Conservation (phyloP, 2,888 invertebrate genomes). For the Polylopha cassiicola region DNA sequence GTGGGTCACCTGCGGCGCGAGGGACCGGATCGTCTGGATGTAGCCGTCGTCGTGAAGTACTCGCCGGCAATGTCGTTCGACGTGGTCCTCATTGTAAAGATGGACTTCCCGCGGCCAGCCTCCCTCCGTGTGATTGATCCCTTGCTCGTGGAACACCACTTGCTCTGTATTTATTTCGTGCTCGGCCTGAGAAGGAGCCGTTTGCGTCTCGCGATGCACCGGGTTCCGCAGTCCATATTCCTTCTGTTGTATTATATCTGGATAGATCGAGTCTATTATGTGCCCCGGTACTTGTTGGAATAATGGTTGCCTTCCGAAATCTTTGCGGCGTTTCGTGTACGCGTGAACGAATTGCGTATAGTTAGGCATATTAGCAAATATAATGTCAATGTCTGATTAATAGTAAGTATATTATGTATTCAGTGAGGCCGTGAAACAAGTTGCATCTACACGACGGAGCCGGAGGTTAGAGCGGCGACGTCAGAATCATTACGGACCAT, state of each 20-base stretch:
- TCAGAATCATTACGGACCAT: slow-evolving; percentile 45
- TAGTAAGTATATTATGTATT: slow-evolving; percentile 36
- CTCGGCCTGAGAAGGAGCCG: slow-evolving; percentile 58
- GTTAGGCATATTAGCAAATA: slow-evolving; percentile 34
- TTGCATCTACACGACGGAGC: slow-evolving; percentile 38
- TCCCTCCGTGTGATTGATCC: slow-evolving; percentile 86
- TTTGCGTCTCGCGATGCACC: slow-evolving; percentile 67
- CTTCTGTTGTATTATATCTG: slow-evolving; percentile 54
- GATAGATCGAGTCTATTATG: slow-evolving; percentile 56
- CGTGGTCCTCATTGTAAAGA: slow-evolving; percentile 81
- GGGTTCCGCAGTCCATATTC: slow-evolving; percentile 73
- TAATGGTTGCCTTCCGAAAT: slow-evolving; percentile 69
- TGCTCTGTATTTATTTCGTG: slow-evolving; percentile 79
- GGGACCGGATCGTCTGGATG: slow-evolving; percentile 78
- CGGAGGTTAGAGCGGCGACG: slow-evolving; percentile 28
- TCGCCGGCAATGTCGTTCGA: slow-evolving; percentile 84
- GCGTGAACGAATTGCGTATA: slow-evolving; percentile 54
- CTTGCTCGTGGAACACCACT: slow-evolving; percentile 75
- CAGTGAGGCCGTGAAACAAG: slow-evolving; percentile 49
- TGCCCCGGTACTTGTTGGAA: slow-evolving; percentile 64
- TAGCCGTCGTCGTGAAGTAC: slow-evolving; percentile 88
- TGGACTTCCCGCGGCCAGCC: slow-evolving; percentile 90
- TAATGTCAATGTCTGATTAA: slow-evolving; percentile 24
- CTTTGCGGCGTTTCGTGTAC: slow-evolving; percentile 67
- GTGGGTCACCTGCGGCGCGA: slow-evolving; percentile 78